Evolutionary conservation across 2,888 invertebrate genomes (phyloP), one percentile per base, ranked within the genome.

Genomic region (Pteria penguin): DNA sequence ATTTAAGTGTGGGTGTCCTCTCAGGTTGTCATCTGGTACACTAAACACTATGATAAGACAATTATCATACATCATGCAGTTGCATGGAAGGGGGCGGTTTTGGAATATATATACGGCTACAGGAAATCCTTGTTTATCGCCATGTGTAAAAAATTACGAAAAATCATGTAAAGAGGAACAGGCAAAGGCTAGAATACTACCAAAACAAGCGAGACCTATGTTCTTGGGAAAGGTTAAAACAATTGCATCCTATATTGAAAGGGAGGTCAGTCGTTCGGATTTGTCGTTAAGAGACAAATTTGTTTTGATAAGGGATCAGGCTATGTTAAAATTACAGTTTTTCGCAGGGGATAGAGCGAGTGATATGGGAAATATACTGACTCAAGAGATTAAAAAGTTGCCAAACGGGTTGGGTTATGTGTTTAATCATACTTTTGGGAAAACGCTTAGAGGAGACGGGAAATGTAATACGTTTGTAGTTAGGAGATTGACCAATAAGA

Each of bases 391-490:
- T 4, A 65, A 65, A 70, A 18, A 22, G 22, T 71, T 75, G 27
- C 18, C 3, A 32, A 68, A 75, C 55, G 33, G 55, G 24, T 57
- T 52, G 14, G 75, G 66, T 57, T 54, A 32, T 65, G 65, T 58
- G 26, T 52, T 75, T 31, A 26, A 24, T 26, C 71, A 71, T 31
- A 75, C 55, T 14, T 75, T 72, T 72, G 76, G 76, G 14, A 76
- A 76, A 63, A 72, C 61, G 54, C 24, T 72, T 4, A 55, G 71
- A 33, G 75, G 63, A 1, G 22, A 70, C 27, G 65, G 65, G 22
- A 69, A 61, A 31, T 26, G 14, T 45, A 73, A 67, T 57, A 73
- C 61, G 58, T 73, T 73, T 61, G 67, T 66, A n/a, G 24, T 73
- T 18, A 66, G 52, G n/a, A 27, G 57, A 24, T 74, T 68, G 26